Percentiles rank a stretch among this genome's conserved stretches.
phyloP scores from a whole-genome alignment of 2,113 vertebrate species.

The Petromus typicus region DNA sequence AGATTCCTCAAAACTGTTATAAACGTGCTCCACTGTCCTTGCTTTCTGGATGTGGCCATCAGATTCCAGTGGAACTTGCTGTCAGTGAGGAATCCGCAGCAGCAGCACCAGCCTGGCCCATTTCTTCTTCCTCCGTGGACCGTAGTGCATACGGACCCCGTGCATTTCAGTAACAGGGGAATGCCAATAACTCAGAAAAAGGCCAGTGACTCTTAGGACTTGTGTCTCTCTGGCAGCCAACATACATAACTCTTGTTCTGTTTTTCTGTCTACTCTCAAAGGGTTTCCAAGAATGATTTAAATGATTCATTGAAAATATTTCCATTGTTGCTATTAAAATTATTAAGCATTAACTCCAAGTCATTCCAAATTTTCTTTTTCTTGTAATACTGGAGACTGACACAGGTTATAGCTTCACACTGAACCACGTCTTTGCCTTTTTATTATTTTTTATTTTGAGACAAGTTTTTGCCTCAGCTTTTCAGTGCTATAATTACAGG shows the following conservation, averaged over 20 bases:
- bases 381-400: background rate
- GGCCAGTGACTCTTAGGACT: background rate
- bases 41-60: background rate
- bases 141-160: background rate
- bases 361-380: background rate
- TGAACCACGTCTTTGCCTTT: background rate
- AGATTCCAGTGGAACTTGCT: background rate
- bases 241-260: background rate
- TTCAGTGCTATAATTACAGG: background rate
- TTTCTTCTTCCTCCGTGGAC: background rate
- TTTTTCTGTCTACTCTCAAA: background rate
- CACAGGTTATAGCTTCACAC: background rate
- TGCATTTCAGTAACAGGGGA: background rate
- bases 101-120: background rate
- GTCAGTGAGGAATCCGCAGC: background rate
- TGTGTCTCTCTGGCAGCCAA: background rate
- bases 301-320: background rate
- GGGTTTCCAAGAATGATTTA: slow-evolving; percentile 7
- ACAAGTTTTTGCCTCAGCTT: background rate
- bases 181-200: background rate
- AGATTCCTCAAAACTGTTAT: background rate
- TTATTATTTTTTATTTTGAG: background rate
- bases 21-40: background rate
- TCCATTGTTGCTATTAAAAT: slow-evolving; percentile 14
- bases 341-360: background rate